Evolutionary conservation across 2,888 invertebrate species (phyloP), one percentile per base, ranked within the genome.

Genomic region (Psylliodes chrysocephalus): DNA sequence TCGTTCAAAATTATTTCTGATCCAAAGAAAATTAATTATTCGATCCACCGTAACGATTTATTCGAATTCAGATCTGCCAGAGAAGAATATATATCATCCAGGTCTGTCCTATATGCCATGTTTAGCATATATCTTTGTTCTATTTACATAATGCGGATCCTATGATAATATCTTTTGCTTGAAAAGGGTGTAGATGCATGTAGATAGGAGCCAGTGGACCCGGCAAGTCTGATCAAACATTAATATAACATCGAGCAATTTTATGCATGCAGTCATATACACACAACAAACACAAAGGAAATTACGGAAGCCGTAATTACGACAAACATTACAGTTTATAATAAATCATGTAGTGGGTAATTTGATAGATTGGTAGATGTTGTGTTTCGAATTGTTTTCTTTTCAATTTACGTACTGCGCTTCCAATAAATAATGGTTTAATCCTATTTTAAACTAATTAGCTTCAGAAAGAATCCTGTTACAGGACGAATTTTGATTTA

Each of bases 111-210:
- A 64, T 67, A 63, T 55, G 55, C 44, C 64, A 46, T 63, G 62
- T 64, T 71, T 69, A 67, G 63, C 69, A 67, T 71, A 66, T 67
- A 64, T 60, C 61, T 64, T 65, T 69, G 62, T 62, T 60, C 47
- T 57, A 71, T 71, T 69, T 69, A 65, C 71, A 69, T 71, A 69
- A 67, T 70, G 66, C 64, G 64, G 61, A 67, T 69, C 65, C 64
- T 66, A 69, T 66, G 69, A 71, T 71, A 69, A 66, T 68, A 68
- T 68, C 66, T 67, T 42, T 49, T 47, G 60, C 56, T 60, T 46
- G 51, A 49, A 55, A 56, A 67, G 60, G 67, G 65, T 65, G 63
- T 57, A 63, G 56, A 67, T 60, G 46, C 53, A 62, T 59, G 54
- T 49, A 55, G 59, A 54, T 63, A 53, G 30, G 53, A 57, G 42